Evolutionary conservation across 1,140 invertebrate species (phyloP).

Genomic region (Akabosia matsudoensis): DNA sequence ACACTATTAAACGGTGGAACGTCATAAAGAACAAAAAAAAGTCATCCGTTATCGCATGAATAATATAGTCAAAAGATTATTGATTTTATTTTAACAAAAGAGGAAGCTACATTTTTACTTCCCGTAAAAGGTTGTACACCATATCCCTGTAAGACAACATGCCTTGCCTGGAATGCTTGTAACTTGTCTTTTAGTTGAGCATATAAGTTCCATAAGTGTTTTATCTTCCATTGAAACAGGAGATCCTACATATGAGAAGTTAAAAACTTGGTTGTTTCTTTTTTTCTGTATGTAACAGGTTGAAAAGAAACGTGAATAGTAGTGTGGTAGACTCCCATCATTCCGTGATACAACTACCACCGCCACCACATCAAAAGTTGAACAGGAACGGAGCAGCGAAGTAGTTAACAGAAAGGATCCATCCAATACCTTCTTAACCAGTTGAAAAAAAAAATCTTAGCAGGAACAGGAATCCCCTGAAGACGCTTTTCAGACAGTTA

Average conservation of each 20-base stretch:
- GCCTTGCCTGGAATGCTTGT: not conserved
- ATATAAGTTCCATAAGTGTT: not conserved
- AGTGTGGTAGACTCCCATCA: too few species aligned
- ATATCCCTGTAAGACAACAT: not conserved
- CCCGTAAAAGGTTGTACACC: not conserved
- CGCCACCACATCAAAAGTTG: not conserved
- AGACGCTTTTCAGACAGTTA: constrained; percentile 10
- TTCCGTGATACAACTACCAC: not conserved
- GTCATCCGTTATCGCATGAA: not conserved
- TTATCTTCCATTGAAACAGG: not conserved
- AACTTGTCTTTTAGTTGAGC: not conserved
- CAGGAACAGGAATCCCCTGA: constrained; percentile 4
- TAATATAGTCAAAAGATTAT: not conserved
- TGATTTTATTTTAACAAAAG: not conserved
- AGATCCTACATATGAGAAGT: not conserved
- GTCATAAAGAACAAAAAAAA: too few species aligned
- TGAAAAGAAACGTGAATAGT: not conserved
- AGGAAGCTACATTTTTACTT: not conserved
- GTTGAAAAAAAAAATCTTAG: not conserved
- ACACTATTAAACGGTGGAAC: too few species aligned
- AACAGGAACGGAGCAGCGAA: not conserved
- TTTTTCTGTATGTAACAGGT: constrained; percentile 13
- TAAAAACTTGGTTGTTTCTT: too few species aligned
- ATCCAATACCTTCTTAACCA: not conserved
- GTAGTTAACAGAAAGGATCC: not conserved